Conservation (phyloP, 2,797 vertebrate species). For the Phoeniculus purpureus region DNA sequence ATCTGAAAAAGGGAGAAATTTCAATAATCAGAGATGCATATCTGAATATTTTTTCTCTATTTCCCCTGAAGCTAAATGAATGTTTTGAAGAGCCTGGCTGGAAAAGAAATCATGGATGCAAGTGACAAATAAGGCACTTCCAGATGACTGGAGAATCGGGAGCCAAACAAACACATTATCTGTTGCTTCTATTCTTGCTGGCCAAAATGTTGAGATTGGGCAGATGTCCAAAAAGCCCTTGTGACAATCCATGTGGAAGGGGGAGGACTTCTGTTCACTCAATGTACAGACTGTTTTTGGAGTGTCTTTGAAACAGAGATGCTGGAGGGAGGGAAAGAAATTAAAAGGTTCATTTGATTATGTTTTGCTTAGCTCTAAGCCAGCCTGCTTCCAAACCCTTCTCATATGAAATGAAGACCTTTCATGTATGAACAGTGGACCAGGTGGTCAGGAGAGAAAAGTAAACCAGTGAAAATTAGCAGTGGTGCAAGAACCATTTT, state of each 20-base stretch:
- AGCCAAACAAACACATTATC: slow-evolving; percentile 63
- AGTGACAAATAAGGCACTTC: slow-evolving; percentile 35
- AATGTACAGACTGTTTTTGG: slow-evolving; percentile 51
- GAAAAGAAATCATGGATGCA: slow-evolving; percentile 48
- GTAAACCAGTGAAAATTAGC: slow-evolving; percentile 8
- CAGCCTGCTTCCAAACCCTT: slow-evolving; percentile 33
- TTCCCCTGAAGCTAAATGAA: background rate
- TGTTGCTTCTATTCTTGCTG: slow-evolving; percentile 66
- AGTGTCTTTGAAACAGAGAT: slow-evolving; percentile 57
- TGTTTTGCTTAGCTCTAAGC: slow-evolving; percentile 12
- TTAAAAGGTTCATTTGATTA: slow-evolving; percentile 56
- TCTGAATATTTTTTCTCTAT: background rate
- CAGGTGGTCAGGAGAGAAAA: slow-evolving; percentile 55
- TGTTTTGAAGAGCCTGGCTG: slow-evolving; percentile 2
- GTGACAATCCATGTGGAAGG: slow-evolving; percentile 49
- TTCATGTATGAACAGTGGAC: slow-evolving; percentile 48
- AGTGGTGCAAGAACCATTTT: background rate
- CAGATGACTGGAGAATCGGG: slow-evolving; percentile 49
- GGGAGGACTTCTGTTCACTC: slow-evolving; percentile 61
- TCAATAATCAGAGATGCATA: background rate
- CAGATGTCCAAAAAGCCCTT: slow-evolving; percentile 64
- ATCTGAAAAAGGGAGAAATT: background rate
- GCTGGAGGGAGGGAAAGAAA: background rate
- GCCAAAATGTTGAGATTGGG: slow-evolving; percentile 63
- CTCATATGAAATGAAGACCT: slow-evolving; percentile 42